A percentile compares a stretch with the other conserved stretches of the same genome.
phyloP scores from a whole-genome alignment of 2,797 vertebrate species.

The Pogoniulus pusillus region DNA sequence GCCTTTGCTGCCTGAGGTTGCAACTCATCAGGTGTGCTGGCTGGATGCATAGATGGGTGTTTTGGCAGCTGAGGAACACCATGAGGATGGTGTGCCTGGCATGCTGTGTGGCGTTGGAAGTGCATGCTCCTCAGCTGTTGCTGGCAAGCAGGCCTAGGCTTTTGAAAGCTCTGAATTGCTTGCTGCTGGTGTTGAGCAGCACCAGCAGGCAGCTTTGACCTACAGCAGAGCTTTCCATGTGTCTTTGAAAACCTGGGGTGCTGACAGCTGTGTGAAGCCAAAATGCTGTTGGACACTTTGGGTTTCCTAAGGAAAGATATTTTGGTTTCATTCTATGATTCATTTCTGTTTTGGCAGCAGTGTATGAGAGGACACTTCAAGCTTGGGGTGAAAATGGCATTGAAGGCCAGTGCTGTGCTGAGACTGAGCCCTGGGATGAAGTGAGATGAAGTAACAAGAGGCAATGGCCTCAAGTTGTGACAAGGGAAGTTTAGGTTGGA shows the following conservation, averaged over 20 bases:
- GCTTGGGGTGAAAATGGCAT: too few species aligned
- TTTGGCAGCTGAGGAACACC: background rate
- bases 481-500: too few species aligned
- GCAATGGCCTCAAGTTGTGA: too few species aligned
- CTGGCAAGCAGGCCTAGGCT: background rate
- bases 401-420: background rate
- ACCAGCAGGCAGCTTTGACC: background rate
- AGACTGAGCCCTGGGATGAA: background rate
- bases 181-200: background rate
- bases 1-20: background rate
- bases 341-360: background rate
- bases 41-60: accelerated
- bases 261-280: background rate
- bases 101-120: accelerated
- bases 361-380: background rate
- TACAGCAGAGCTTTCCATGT: background rate
- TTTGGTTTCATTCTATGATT: background rate
- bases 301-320: background rate
- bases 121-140: accelerated
- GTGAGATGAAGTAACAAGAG: background rate
- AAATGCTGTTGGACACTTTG: background rate
- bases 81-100: accelerated
- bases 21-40: accelerated
- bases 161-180: background rate
- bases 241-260: background rate